These are phyloP conservation scores for Tinamus guttatus DNA, from an alignment of 2,113 vertebrate genomes.

Conservation along the genomic window DNA sequence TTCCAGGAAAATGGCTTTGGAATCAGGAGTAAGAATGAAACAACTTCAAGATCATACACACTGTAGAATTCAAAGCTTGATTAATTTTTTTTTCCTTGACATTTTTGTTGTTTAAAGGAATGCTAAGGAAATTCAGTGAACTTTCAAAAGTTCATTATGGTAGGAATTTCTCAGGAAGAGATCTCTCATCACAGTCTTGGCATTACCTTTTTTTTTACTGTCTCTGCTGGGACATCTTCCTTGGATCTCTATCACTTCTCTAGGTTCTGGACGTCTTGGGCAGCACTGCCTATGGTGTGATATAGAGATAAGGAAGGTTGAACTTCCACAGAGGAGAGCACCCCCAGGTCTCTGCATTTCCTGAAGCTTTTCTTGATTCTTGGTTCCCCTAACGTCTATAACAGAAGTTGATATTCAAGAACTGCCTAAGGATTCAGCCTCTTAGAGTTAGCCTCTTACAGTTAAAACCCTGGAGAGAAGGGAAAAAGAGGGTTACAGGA, in stretches of 20 bases:
- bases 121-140: neutral
- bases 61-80: neutral
- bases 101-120: neutral
- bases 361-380: neutral
- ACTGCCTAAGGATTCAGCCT: neutral
- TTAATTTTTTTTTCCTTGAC: neutral
- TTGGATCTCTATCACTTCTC: neutral
- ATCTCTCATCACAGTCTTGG: neutral
- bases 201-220: neutral
- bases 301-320: neutral
- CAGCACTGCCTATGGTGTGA: neutral
- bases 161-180: neutral
- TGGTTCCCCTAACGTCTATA: neutral
- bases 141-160: neutral
- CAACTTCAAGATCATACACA: neutral
- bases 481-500: neutral
- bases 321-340: neutral
- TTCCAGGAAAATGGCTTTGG: neutral
- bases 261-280: neutral
- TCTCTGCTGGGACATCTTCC: neutral
- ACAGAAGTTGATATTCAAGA: neutral
- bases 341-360: accelerated
- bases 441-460: neutral
- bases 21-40: neutral
- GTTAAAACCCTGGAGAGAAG: neutral